Evolutionary conservation across 2,888 invertebrate species (phyloP).

Genomic region (Polydrusus pterygomalis): DNA sequence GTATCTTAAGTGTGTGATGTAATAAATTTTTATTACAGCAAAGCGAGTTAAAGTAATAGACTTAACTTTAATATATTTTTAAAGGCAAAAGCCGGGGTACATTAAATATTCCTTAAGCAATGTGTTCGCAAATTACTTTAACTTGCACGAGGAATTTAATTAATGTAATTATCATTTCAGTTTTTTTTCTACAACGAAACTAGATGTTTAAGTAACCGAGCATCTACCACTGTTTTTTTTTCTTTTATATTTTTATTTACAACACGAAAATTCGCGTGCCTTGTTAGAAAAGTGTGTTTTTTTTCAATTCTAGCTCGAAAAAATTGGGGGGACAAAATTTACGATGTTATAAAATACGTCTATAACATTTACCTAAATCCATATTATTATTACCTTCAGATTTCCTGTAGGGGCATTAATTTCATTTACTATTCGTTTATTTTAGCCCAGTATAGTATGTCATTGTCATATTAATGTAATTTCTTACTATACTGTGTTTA

Average conservation of each 20-base stretch:
- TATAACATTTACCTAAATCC: too few relatives aligned
- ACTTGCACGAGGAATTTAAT: conserved; percentile 31
- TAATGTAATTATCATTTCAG: conserved; percentile 26
- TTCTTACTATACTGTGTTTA: conserved; percentile 11
- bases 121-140: conserved; percentile 52
- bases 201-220: conserved; percentile 28
- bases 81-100: conserved; percentile 20
- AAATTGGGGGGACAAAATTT: neutral
- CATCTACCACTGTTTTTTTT: conserved; percentile 29
- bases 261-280: conserved; percentile 44
- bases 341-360: too few relatives aligned
- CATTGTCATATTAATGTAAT: neutral
- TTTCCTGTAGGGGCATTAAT: conserved; percentile 51
- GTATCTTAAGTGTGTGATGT: conserved; percentile 34
- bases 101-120: conserved; percentile 27
- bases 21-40: conserved; percentile 31
- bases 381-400: conserved; percentile 33
- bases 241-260: conserved; percentile 49
- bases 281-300: conserved; percentile 37
- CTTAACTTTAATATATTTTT: conserved; percentile 38
- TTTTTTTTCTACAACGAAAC: conserved; percentile 47
- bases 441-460: conserved; percentile 21
- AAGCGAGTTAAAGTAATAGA: conserved; percentile 51
- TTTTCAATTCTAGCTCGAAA: conserved; percentile 11
- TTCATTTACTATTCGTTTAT: conserved; percentile 28